Base-by-base conservation (phyloP, 2,888 invertebrate species). In the Petrolisthes manimaculis region DNA sequence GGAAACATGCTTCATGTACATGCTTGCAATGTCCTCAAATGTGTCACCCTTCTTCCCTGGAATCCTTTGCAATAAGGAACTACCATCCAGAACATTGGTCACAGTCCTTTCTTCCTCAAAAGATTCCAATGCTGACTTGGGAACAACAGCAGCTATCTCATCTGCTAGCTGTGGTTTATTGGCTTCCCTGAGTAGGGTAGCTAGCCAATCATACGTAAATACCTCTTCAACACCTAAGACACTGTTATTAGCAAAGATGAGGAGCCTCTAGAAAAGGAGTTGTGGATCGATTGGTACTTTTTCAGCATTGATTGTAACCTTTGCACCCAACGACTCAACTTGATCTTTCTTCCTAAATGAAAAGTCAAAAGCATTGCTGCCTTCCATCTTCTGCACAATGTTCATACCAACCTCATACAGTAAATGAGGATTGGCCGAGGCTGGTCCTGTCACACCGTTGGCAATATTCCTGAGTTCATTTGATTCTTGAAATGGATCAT, bases 1-100 rank as follows among this genome's bases (percentile, higher is more conserved):
- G 61, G 14, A 61, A 61, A 61, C 61, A 61, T 6, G 61, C 61
- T 6, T 61, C 61, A 61, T 61, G 61, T 61, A 61, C 61, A 61
- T 61, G 61, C 61, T 61, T 61, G 61, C 61, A 61, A 61, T 61
- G 61, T 61, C 61, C 61, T 61, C 61, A 61, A 61, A 61, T 61
- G 61, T 61, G 61, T 61, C 61, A 61, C 61, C 61, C 61, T 61
- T 6, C 61, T 61, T 61, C 61, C 61, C 6, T 61, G 61, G 61
- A 61, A 61, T 61, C 61, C 61, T 61, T 61, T 61, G 61, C 61
- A 14, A 6, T 9, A 61, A 61, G 14, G 61, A 14, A 61, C 61
- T 14, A 61, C 61, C 61, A 61, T 61, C 61, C 61, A 14, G 61
- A 61, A 61, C 61, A 61, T 61, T 6, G 61, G 61, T 61, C 61